Conservation (phyloP, 2,888 invertebrate genomes). For the Sinotaia quadrata region DNA sequence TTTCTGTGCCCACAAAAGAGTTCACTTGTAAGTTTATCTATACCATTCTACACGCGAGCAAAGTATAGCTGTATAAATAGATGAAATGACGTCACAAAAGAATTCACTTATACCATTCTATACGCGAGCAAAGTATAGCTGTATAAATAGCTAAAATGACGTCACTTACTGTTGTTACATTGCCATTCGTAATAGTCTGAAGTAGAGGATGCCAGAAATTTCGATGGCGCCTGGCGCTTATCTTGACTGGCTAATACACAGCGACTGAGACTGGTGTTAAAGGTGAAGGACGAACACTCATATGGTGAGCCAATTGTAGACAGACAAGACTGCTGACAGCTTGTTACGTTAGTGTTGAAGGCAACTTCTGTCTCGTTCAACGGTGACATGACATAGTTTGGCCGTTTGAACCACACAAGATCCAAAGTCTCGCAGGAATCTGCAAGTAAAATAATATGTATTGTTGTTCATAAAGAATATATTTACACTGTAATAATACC, state of each 20-base stretch:
- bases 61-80: too few species aligned
- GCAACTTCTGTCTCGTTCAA: constrained; percentile 1
- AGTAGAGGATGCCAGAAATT: constrained; percentile 3
- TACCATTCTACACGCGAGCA: too few species aligned
- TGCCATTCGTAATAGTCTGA: constrained; percentile 45
- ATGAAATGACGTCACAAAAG: too few species aligned
- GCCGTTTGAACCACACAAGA: constrained; percentile 42
- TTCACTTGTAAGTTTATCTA: too few species aligned
- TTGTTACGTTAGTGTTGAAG: constrained; percentile 10
- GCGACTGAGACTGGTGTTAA: constrained; percentile 33
- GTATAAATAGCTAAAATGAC: too few species aligned
- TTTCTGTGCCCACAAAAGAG: too few species aligned
- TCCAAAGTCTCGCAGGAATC: constrained; percentile 50
- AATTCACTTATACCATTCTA: too few species aligned
- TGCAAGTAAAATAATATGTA: constrained; percentile 31
- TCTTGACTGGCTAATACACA: constrained; percentile 24
- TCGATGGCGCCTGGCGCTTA: constrained; percentile 17
- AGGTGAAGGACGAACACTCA: constrained; percentile 36
- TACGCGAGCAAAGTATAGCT: too few species aligned
- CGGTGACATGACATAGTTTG: constrained; percentile 13
- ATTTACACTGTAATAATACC: too few species aligned
- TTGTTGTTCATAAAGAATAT: too few species aligned
- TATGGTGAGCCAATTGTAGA: constrained; percentile 2
- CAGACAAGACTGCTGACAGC: constrained; percentile 35
- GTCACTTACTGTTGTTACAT: constrained; percentile 51